phyloP scores from a whole-genome alignment of 2,797 vertebrate genomes.

The Chelidonichthys spinosus region DNA sequence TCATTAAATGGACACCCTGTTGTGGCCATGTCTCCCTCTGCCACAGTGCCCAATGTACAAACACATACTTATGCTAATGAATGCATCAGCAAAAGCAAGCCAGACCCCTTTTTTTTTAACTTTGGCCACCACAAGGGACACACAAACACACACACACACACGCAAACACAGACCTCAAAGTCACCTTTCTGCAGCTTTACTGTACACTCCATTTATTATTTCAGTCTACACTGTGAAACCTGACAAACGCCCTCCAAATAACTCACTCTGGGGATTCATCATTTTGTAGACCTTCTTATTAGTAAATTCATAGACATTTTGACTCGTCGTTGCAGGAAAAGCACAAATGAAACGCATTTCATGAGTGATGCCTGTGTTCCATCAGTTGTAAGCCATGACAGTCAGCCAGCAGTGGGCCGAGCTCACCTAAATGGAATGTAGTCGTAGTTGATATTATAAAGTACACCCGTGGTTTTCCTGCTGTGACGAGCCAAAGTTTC shows the following conservation, averaged over 20 bases:
- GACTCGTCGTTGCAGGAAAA: not conserved
- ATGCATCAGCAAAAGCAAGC: slow-evolving; percentile 49
- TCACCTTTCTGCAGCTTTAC: slow-evolving; percentile 38
- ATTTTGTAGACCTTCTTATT: not conserved
- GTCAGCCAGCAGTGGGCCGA: not conserved
- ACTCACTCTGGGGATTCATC: not conserved
- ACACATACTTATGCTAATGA: slow-evolving; percentile 52
- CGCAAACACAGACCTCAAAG: slow-evolving; percentile 18
- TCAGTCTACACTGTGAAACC: slow-evolving; percentile 40
- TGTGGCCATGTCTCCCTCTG: not conserved
- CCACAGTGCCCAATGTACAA: not conserved
- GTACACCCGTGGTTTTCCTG: not conserved
- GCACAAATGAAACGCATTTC: not conserved
- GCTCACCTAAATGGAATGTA: not conserved
- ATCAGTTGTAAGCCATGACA: not conserved
- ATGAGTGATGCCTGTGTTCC: not conserved
- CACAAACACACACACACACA: slow-evolving; percentile 12
- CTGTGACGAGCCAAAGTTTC: not conserved
- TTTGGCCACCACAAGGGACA: slow-evolving; percentile 21
- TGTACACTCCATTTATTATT: slow-evolving; percentile 52
- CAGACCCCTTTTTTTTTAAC: slow-evolving; percentile 34
- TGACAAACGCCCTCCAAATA: slow-evolving; percentile 47
- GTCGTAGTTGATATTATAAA: not conserved
- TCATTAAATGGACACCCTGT: slow-evolving; percentile 2
- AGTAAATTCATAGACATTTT: slow-evolving; percentile 12